phyloP scores from a whole-genome alignment of 37 sponge, comb jelly and placozoan genomes.

The Corticium candelabrum region DNA sequence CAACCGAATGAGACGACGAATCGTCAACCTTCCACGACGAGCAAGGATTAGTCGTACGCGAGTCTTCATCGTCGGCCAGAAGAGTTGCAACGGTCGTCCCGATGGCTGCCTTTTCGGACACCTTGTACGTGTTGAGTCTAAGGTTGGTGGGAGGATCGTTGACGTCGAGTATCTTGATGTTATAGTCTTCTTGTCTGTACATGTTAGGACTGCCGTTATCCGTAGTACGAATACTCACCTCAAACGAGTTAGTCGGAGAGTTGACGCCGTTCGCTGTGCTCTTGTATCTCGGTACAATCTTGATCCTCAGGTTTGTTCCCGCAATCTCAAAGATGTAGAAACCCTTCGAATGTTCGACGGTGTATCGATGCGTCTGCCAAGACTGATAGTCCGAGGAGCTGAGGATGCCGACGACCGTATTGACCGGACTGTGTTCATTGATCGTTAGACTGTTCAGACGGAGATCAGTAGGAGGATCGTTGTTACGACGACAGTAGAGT shows the following conservation, averaged over 20 bases:
- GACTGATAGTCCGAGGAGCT: neutral
- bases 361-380: neutral
- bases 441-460: neutral
- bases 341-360: neutral
- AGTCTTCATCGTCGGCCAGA: neutral
- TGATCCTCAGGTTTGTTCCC: neutral
- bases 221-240: neutral
- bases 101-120: neutral
- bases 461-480: neutral
- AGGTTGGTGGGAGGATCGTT: neutral
- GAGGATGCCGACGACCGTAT: conserved; percentile 7
- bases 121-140: neutral
- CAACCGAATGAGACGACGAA: neutral
- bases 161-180: neutral
- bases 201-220: neutral
- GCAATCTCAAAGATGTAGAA: neutral
- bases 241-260: neutral
- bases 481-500: conserved; percentile 9
- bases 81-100: neutral
- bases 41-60: neutral
- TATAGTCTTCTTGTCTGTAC: neutral
- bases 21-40: neutral
- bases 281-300: neutral
- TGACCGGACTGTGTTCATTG: conserved; percentile 7
- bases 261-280: neutral